phyloP scores from a whole-genome alignment of 2,797 vertebrate genomes.

The Xenopus petersii region DNA sequence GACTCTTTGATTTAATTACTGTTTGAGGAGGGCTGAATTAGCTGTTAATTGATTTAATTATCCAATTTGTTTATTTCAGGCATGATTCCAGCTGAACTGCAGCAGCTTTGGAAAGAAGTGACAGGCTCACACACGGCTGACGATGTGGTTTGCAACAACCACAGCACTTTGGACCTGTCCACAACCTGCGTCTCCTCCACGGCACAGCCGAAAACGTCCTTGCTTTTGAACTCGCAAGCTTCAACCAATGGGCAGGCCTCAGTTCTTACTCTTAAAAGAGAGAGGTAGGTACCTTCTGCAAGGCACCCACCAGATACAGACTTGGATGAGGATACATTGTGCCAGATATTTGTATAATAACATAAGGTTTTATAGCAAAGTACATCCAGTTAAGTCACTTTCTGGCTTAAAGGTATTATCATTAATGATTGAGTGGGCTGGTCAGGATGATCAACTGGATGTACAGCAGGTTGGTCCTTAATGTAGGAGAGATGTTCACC shows the following conservation, averaged over 20 bases:
- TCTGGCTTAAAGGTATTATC: too few relatives aligned
- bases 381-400: too few relatives aligned
- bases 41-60: constrained; percentile 98
- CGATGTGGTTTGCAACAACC: constrained; percentile 85
- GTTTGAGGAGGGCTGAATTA: constrained; percentile 91
- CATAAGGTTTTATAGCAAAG: too few relatives aligned
- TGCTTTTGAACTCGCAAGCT: constrained; percentile 86
- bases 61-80: constrained; percentile 99
- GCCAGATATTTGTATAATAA: too few relatives aligned
- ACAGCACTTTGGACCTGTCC: constrained; percentile 92
- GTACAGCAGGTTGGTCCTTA: too few relatives aligned
- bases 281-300: constrained; percentile 70
- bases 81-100: constrained; percentile 98
- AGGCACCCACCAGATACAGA: too few relatives aligned
- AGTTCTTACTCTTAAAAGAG: constrained; percentile 88
- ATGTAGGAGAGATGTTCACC: too few relatives aligned
- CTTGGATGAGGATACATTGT: too few relatives aligned
- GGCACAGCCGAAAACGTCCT: constrained; percentile 81
- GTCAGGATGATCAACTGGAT: too few relatives aligned
- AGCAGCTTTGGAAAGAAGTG: constrained; percentile 99
- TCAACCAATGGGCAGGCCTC: constrained; percentile 92
- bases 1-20: constrained; percentile 96
- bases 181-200: constrained; percentile 78
- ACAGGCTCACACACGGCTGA: constrained; percentile 83
- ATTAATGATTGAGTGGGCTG: too few relatives aligned